Percentiles rank a stretch among this genome's conserved stretches.
These are phyloP conservation scores for Pristis pectinata DNA, from an alignment of 2,797 vertebrate genomes.

Conservation along the genomic window DNA sequence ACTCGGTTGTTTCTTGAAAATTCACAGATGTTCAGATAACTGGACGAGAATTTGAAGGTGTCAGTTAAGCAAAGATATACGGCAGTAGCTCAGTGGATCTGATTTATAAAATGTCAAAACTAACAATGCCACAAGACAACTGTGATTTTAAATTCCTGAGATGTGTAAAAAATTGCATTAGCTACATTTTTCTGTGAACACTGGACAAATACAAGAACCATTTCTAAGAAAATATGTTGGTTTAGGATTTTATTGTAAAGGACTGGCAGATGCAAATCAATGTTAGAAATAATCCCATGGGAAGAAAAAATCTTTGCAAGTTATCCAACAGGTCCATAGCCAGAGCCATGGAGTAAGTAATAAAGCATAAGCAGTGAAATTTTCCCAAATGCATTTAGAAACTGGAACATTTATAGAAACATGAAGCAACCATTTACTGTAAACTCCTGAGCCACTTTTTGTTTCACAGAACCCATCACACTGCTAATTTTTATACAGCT, in stretches of 20 bases:
- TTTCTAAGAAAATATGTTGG: neutral
- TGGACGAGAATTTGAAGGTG: neutral
- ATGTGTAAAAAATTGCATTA: neutral
- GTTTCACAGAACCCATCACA: neutral
- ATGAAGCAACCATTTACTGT: neutral
- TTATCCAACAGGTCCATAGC: neutral
- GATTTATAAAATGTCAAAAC: neutral
- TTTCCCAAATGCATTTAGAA: neutral
- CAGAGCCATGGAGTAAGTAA: neutral
- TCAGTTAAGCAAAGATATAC: neutral
- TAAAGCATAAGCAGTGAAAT: neutral
- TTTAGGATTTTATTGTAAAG: neutral
- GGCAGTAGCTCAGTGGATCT: neutral
- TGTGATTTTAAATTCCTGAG: neutral
- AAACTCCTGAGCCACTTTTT: neutral
- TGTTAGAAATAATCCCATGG: neutral
- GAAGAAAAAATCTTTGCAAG: neutral
- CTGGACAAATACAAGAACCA: neutral
- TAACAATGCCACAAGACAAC: neutral
- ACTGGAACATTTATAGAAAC: neutral
- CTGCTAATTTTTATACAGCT: neutral
- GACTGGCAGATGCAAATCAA: neutral
- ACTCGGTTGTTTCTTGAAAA: neutral
- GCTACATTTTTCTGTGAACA: neutral
- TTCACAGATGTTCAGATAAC: neutral